Conservation (phyloP, 2,888 invertebrate genomes). For the Drosophila anomalata region DNA sequence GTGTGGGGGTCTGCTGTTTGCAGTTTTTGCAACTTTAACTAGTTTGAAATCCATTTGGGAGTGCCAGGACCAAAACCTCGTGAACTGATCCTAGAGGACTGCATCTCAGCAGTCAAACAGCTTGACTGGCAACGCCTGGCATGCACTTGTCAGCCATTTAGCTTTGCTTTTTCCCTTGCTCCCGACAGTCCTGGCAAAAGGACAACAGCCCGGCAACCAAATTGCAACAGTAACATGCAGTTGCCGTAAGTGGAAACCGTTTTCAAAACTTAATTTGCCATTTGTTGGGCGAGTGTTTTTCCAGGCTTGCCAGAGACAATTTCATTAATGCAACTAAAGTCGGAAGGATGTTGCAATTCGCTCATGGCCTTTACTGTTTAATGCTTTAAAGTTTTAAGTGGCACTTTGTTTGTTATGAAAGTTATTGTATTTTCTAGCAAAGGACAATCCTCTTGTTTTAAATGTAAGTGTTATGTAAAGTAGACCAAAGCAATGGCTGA, state of each 20-base stretch:
- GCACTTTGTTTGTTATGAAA: no score
- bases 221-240: slow-evolving; percentile 18
- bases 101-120: slow-evolving; percentile 29
- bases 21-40: slow-evolving; percentile 36
- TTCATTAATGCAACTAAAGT: slow-evolving; percentile 24
- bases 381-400: background rate
- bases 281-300: slow-evolving; percentile 22
- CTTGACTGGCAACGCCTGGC: slow-evolving; percentile 34
- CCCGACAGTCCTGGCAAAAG: slow-evolving; percentile 11
- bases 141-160: slow-evolving; percentile 47
- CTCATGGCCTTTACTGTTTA: slow-evolving; percentile 3
- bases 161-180: slow-evolving; percentile 22
- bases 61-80: slow-evolving; percentile 32
- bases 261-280: slow-evolving; percentile 38
- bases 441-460: background rate
- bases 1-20: background rate
- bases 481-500: no score
- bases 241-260: slow-evolving; percentile 29
- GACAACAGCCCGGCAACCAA: slow-evolving; percentile 2
- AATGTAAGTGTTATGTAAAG: background rate
- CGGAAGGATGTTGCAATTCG: slow-evolving; percentile 8
- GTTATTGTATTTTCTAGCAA: no score
- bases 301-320: slow-evolving; percentile 24
- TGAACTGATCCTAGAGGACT: slow-evolving; percentile 17
- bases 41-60: slow-evolving; percentile 47